A percentile compares a stretch with the other conserved stretches of the same genome.
These are phyloP conservation scores for Thunnus albacares DNA, from an alignment of 2,797 vertebrate species.

Conservation along the genomic window DNA sequence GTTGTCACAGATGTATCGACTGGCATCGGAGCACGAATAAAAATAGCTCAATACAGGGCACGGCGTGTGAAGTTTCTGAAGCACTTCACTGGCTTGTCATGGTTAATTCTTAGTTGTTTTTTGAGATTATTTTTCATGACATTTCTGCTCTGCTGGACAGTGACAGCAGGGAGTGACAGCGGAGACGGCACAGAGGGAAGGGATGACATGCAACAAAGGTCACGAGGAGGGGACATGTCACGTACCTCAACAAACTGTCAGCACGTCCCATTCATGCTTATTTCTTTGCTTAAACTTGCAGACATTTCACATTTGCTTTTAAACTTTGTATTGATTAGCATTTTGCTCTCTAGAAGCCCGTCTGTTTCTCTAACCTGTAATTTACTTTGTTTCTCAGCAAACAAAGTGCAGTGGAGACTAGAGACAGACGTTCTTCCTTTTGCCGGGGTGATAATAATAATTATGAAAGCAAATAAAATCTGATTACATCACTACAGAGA, in stretches of 20 bases:
- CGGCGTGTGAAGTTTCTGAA: slow-evolving; percentile 34
- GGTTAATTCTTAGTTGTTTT: slow-evolving; percentile 68
- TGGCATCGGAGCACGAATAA: slow-evolving; percentile 28
- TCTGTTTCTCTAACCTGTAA: slow-evolving; percentile 36
- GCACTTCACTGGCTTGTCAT: slow-evolving; percentile 66
- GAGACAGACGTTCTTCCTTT: slow-evolving; percentile 13
- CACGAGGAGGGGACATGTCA: slow-evolving; percentile 63
- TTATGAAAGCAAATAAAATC: slow-evolving; percentile 28
- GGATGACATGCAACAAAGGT: slow-evolving; percentile 80
- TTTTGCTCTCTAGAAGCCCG: slow-evolving; percentile 14
- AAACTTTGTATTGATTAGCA: slow-evolving; percentile 47
- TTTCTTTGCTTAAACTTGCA: slow-evolving; percentile 41
- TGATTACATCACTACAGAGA: neutral
- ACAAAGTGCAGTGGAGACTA: slow-evolving; percentile 15
- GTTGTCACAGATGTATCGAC: slow-evolving; percentile 60
- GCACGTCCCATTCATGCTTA: slow-evolving; percentile 41
- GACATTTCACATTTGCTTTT: slow-evolving; percentile 29
- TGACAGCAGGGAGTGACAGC: slow-evolving; percentile 65
- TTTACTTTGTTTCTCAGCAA: slow-evolving; percentile 28
- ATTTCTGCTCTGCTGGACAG: slow-evolving; percentile 73
- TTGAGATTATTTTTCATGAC: slow-evolving; percentile 65
- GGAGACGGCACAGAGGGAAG: slow-evolving; percentile 51
- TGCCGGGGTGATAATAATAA: slow-evolving; percentile 3
- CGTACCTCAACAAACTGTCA: slow-evolving; percentile 61
- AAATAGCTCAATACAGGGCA: slow-evolving; percentile 36